Conservation (phyloP, 2,888 invertebrate species). For the Camptogramma bilineatum region DNA sequence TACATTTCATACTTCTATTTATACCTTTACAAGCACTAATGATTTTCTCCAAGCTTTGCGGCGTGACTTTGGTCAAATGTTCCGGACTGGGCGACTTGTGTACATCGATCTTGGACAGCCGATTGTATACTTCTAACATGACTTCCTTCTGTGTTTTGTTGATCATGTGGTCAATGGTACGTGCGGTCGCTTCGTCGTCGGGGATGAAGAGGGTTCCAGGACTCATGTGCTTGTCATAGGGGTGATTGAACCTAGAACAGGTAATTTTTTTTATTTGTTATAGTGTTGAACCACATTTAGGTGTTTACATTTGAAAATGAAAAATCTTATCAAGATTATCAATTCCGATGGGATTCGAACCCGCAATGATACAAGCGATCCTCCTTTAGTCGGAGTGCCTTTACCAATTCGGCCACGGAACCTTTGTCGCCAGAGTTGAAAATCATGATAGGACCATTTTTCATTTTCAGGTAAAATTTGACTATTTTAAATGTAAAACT, state of each 20-base stretch:
- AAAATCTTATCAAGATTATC: background rate
- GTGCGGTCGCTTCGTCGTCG: conserved; percentile 66
- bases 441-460: no score
- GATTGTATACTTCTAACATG: conserved; percentile 80
- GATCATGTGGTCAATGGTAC: conserved; percentile 79
- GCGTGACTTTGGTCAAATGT: conserved; percentile 74
- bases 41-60: conserved; percentile 80
- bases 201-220: conserved; percentile 76
- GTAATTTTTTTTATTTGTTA: background rate
- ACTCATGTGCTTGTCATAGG: conserved; percentile 70
- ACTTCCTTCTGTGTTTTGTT: conserved; percentile 83
- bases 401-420: no score
- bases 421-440: no score
- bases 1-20: no score
- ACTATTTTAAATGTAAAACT: no score
- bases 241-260: conserved; percentile 59
- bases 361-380: no score
- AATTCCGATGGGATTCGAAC: no score
- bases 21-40: conserved; percentile 73
- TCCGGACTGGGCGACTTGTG: conserved; percentile 76
- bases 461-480: no score
- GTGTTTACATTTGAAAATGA: background rate
- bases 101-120: conserved; percentile 74
- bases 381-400: no score
- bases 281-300: no score